Conservation (phyloP, 2,797 vertebrate genomes). For the Triplophysa yarkandensis region DNA sequence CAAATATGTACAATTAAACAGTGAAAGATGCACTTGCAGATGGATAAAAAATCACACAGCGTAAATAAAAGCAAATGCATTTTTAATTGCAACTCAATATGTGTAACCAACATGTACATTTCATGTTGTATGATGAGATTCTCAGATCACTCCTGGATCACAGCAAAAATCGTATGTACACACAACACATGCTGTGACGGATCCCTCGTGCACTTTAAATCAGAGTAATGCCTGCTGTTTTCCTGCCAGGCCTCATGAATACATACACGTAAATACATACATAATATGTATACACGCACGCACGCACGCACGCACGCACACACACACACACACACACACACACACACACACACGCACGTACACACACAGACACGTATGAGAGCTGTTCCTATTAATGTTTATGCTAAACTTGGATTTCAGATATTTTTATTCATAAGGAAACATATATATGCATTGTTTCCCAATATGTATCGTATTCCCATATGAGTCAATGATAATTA, state of each 20-base stretch:
- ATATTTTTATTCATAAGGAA: too few relatives aligned
- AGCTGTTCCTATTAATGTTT: too few relatives aligned
- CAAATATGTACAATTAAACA: conserved; percentile 55
- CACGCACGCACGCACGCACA: not conserved
- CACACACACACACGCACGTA: not conserved
- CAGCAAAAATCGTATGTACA: not conserved
- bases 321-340: not conserved
- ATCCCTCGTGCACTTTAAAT: conserved; percentile 30
- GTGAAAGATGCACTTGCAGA: conserved; percentile 9
- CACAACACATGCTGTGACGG: conserved; percentile 22
- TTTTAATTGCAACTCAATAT: conserved; percentile 13
- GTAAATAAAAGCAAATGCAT: conserved; percentile 9
- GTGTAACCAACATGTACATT: conserved; percentile 1
- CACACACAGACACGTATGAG: not conserved
- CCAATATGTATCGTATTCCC: conserved; percentile 27
- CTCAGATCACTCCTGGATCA: conserved; percentile 29
- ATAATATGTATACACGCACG: not conserved
- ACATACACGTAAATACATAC: not conserved
- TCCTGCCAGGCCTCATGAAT: not conserved
- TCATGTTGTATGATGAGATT: conserved; percentile 24
- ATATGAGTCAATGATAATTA: conserved; percentile 28
- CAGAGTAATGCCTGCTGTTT: conserved; percentile 14
- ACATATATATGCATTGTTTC: conserved; percentile 15
- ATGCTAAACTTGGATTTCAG: too few relatives aligned
- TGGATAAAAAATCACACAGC: conserved; percentile 11